Evolutionary conservation across 2,113 vertebrate genomes (phyloP), one percentile per base, ranked within the genome.

Genomic region (Spea bombifrons): DNA sequence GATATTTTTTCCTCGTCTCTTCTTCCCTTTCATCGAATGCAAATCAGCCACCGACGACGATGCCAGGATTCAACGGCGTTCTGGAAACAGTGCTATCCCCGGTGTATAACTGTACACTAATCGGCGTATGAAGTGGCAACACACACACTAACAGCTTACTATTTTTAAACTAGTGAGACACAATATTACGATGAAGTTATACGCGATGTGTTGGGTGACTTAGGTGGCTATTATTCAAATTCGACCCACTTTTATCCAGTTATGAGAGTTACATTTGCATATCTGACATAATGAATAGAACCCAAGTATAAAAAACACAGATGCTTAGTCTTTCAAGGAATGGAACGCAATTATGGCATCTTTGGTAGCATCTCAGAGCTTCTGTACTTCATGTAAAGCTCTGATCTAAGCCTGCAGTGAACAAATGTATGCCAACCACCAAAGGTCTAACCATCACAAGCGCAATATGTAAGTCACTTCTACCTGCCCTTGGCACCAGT

Each of bases 111-210:
- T 15, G 59, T 30, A 64, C 69, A 15, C 2, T 15, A 49, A 15
- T 16, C 47, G 49, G 67, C 17, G 57, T 63, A 79, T 66, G 70
- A 79, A 73, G 76, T 53, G 69, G 70, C 70, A 66, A 61, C 49
- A 63, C 65, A 73, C 71, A 66, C 66, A 79, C 73, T 79, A 73
- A 66, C 69, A 73, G 49, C 66, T 79, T 73, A 79, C 69, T 72
- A 79, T 73, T 77, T 70, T 77, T 79, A 66, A 79, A 66, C 17
- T 50, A 55, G 55, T 57, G 70, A 66, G 69, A 71, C 65, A 66
- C 63, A 72, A 79, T 79, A 79, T 79, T 79, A 79, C 73, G 76
- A 79, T 64, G 65, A 72, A 79, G 48, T 79, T 55, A 13, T 66
- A 64, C 55, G 68, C 55, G 61, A 66, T 59, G 30, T 46, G 13